A percentile compares a stretch with the other conserved stretches of the same genome.
Evolutionary conservation across 2,797 vertebrate species (phyloP).

Genomic region (Lycodopsis pacificus): DNA sequence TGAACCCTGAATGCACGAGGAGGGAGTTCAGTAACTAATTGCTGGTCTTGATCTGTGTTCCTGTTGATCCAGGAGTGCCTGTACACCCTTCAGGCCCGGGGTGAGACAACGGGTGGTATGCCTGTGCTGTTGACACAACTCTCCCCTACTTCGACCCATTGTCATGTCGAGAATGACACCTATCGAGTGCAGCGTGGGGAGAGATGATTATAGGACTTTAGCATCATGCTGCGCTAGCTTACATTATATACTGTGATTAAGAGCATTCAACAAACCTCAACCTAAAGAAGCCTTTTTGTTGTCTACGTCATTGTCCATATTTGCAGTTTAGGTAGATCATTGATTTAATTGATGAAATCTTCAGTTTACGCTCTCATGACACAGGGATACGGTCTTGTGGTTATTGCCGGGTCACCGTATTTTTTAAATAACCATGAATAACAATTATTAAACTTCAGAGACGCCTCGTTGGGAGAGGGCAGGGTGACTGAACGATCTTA

Average conservation of each 20-base stretch:
- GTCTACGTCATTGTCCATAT: neutral
- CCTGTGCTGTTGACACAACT: constrained; percentile 26
- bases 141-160: neutral
- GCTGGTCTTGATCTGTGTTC: constrained; percentile 8
- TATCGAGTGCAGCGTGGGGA: neutral
- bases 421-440: neutral
- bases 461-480: neutral
- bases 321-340: neutral
- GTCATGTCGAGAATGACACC: constrained; percentile 8
- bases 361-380: neutral
- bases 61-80: constrained; percentile 32
- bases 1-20: constrained; percentile 15
- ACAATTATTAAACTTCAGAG: neutral
- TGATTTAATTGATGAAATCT: neutral
- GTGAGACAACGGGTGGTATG: constrained; percentile 43
- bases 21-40: constrained; percentile 8
- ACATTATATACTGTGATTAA: neutral
- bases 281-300: neutral
- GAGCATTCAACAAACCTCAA: neutral
- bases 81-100: constrained; percentile 34
- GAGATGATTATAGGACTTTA: neutral
- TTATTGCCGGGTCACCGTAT: neutral
- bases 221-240: too few species aligned
- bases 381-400: neutral
- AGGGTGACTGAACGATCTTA: neutral